Evolutionary conservation across 2,888 invertebrate genomes (phyloP).

Genomic region (Lasioglossum pauxillum): DNA sequence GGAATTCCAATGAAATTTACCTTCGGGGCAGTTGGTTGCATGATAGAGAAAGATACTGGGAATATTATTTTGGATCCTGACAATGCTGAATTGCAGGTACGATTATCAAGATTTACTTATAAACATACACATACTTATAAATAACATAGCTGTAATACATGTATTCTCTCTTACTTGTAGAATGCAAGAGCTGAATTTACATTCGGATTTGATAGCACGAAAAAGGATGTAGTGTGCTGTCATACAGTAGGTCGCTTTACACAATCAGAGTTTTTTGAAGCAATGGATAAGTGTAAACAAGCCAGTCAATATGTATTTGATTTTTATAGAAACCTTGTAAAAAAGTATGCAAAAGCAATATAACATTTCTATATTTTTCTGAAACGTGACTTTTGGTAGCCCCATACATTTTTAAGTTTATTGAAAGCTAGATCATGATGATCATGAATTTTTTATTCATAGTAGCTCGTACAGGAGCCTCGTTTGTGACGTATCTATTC

Average conservation of each 20-base stretch:
- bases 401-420: background rate
- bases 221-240: conserved; percentile 87
- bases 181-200: conserved; percentile 88
- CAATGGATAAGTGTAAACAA: conserved; percentile 88
- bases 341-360: conserved; percentile 85
- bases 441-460: background rate
- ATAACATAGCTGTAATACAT: background rate
- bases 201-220: conserved; percentile 90
- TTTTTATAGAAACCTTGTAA: conserved; percentile 89
- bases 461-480: background rate
- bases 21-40: conserved; percentile 92
- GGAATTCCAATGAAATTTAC: conserved; percentile 93
- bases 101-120: conserved; percentile 54
- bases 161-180: conserved; percentile 75
- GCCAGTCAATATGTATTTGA: conserved; percentile 90
- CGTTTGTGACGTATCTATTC: no score
- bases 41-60: conserved; percentile 87
- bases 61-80: conserved; percentile 88
- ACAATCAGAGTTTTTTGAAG: conserved; percentile 88
- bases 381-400: conserved; percentile 13
- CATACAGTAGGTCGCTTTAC: conserved; percentile 90
- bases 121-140: background rate
- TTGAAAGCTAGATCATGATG: background rate
- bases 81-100: conserved; percentile 83
- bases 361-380: conserved; percentile 41